Conservation (phyloP, 1,140 invertebrate species). For the Eumaeus atala region DNA sequence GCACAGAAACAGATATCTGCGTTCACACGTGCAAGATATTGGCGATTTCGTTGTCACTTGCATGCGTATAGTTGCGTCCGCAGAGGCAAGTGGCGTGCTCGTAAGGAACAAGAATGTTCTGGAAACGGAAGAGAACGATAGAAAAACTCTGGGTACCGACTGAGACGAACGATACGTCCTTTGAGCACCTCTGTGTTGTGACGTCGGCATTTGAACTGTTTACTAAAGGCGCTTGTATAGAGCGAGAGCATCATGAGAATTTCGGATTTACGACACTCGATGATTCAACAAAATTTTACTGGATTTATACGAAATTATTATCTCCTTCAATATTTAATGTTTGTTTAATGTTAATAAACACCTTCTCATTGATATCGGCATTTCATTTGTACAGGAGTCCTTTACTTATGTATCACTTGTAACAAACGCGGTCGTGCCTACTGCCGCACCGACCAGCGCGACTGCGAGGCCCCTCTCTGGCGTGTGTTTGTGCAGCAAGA, state of each 20-base stretch:
- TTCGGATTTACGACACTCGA: not conserved
- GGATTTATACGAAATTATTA: conserved; percentile 26
- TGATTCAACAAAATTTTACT: conserved; percentile 23
- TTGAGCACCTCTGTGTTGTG: not conserved
- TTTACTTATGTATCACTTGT: too few species aligned
- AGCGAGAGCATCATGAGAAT: not conserved
- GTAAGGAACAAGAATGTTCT: not conserved
- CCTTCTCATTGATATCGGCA: conserved; percentile 30
- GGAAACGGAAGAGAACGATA: not conserved
- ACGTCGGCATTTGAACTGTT: not conserved
- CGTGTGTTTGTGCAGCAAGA: too few species aligned
- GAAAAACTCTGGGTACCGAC: not conserved
- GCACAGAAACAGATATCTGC: conserved; percentile 18
- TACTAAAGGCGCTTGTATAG: not conserved
- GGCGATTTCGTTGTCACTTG: conserved; percentile 11
- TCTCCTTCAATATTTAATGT: conserved; percentile 33
- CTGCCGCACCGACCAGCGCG: too few species aligned
- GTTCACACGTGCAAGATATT: conserved; percentile 18
- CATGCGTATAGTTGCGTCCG: not conserved
- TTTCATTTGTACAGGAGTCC: conserved; percentile 9
- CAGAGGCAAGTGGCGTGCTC: not conserved
- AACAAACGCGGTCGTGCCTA: too few species aligned
- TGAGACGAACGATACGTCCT: not conserved
- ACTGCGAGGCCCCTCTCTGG: too few species aligned
- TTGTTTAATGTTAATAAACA: conserved; percentile 59